Evolutionary conservation across 2,797 vertebrate genomes (phyloP).

Genomic region (Sebastes vulpes): DNA sequence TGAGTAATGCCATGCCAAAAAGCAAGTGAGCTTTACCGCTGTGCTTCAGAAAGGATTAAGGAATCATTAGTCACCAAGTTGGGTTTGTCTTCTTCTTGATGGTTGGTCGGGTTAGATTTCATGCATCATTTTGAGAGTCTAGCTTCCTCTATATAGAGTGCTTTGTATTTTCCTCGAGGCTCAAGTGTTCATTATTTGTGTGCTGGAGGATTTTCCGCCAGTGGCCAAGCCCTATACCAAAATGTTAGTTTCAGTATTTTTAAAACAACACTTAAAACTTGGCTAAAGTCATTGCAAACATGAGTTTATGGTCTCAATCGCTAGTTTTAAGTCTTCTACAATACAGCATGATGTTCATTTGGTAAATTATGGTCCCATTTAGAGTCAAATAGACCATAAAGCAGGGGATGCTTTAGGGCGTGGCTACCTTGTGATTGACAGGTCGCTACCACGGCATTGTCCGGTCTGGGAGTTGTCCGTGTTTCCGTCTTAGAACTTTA

Average conservation of each 20-base stretch:
- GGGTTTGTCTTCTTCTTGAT: not conserved
- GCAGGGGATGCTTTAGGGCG: too few relatives aligned
- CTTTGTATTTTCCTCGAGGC: not conserved
- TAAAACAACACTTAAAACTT: not conserved
- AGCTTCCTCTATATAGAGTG: not conserved
- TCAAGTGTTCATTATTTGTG: not conserved
- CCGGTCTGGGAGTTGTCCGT: too few relatives aligned
- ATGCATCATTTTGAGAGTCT: not conserved
- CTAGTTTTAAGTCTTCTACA: too few relatives aligned
- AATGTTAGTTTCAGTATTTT: not conserved
- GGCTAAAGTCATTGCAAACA: not conserved
- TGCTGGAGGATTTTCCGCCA: not conserved
- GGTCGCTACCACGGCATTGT: too few relatives aligned
- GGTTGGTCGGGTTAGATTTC: not conserved
- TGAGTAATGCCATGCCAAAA: not conserved
- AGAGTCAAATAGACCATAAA: too few relatives aligned
- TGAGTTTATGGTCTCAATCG: too few relatives aligned
- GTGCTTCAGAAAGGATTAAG: not conserved
- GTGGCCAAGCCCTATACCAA: not conserved
- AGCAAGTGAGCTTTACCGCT: not conserved
- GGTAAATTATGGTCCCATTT: too few relatives aligned
- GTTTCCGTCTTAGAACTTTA: too few relatives aligned
- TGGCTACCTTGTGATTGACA: too few relatives aligned
- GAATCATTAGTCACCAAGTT: not conserved
- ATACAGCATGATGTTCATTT: too few relatives aligned